phyloP scores from a whole-genome alignment of 2,888 invertebrate genomes.

The Patella ulyssiponensis region DNA sequence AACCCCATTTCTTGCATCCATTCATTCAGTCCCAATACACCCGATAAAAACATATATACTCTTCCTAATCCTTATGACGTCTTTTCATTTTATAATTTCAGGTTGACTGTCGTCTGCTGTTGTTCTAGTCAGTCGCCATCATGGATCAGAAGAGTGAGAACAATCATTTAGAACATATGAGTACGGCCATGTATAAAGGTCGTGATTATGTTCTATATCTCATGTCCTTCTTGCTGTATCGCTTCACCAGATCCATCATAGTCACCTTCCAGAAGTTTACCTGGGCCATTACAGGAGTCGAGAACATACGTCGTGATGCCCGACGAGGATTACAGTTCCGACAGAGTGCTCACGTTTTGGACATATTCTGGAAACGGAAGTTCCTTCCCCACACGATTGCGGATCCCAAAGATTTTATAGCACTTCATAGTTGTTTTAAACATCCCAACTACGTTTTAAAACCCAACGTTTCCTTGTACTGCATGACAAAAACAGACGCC shows the following conservation, averaged over 20 bases:
- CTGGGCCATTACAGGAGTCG: slow-evolving; percentile 63
- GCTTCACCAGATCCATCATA: slow-evolving; percentile 54
- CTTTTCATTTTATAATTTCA: no score
- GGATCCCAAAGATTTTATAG: slow-evolving; percentile 59
- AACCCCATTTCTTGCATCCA: no score
- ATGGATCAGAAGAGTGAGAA: slow-evolving; percentile 39
- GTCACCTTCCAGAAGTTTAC: slow-evolving; percentile 62
- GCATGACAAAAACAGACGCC: slow-evolving; percentile 60
- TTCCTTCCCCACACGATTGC: slow-evolving; percentile 54
- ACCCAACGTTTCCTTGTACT: slow-evolving; percentile 59
- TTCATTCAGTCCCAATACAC: no score
- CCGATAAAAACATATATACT: no score
- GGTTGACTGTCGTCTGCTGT: no score
- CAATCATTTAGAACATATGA: slow-evolving; percentile 56
- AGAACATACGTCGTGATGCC: slow-evolving; percentile 57
- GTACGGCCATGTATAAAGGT: slow-evolving; percentile 56
- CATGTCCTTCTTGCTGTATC: slow-evolving; percentile 54
- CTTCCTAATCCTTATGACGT: no score
- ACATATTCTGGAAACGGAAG: slow-evolving; percentile 61
- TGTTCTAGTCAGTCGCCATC: slow-evolving; percentile 36
- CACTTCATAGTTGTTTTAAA: slow-evolving; percentile 59
- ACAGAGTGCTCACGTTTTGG: slow-evolving; percentile 63
- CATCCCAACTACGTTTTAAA: slow-evolving; percentile 62
- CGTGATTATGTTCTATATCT: slow-evolving; percentile 57
- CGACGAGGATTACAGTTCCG: slow-evolving; percentile 59